A percentile compares a stretch with the other conserved stretches of the same genome.
phyloP scores from a whole-genome alignment of 2,113 vertebrate species.

The Chionodraco myersi region DNA sequence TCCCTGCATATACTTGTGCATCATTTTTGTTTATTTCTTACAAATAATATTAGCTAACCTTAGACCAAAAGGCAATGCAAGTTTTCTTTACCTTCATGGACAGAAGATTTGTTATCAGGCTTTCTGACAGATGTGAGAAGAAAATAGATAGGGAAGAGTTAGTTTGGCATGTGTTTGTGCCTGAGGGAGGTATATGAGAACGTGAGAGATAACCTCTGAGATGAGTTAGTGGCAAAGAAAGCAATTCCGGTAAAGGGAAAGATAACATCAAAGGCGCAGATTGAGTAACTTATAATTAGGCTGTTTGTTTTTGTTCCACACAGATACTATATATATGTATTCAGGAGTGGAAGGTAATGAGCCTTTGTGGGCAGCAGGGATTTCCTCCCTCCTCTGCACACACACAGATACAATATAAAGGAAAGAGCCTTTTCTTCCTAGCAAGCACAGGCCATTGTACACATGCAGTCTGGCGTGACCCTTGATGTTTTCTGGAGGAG shows the following conservation, averaged over 20 bases:
- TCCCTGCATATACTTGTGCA: constrained; percentile 25
- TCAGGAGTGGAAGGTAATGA: constrained; percentile 12
- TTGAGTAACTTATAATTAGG: constrained; percentile 42
- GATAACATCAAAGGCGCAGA: constrained; percentile 35
- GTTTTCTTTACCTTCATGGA: constrained; percentile 7
- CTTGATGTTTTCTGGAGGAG: constrained; percentile 43
- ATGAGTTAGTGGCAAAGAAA: constrained; percentile 36
- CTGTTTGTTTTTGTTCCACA: constrained; percentile 25
- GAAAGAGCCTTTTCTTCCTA: constrained; percentile 40
- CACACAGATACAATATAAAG: constrained; percentile 38
- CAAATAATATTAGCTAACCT: not conserved
- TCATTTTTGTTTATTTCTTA: constrained; percentile 18
- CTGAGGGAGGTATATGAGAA: constrained; percentile 58
- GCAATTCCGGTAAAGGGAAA: constrained; percentile 1
- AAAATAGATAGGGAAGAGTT: constrained; percentile 27
- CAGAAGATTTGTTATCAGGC: constrained; percentile 29
- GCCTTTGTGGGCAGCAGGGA: constrained; percentile 32
- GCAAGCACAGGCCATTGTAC: constrained; percentile 51
- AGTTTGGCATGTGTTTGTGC: constrained; percentile 40
- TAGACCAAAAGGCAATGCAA: not conserved
- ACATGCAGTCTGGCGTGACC: constrained; percentile 46
- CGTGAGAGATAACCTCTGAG: constrained; percentile 47
- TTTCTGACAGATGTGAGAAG: constrained; percentile 57
- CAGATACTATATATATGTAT: constrained; percentile 17
- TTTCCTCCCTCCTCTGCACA: constrained; percentile 39